These are phyloP conservation scores for Apodemus sylvaticus DNA, from an alignment of 2,113 vertebrate species.

Conservation along the genomic window DNA sequence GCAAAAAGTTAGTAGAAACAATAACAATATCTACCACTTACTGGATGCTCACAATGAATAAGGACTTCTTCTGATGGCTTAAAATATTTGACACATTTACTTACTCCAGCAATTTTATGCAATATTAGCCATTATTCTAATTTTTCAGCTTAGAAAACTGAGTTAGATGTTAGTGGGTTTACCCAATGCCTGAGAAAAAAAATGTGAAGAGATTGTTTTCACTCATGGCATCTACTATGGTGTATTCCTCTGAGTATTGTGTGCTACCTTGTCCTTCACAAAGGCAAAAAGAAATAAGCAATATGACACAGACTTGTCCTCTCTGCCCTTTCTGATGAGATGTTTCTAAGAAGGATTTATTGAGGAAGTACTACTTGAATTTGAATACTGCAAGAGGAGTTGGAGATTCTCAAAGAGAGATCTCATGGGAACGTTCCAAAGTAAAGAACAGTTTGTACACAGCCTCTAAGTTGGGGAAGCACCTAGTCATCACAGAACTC, in stretches of 20 bases:
- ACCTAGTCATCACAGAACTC: background rate
- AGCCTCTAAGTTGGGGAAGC: background rate
- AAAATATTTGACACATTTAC: background rate
- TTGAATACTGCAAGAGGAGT: background rate
- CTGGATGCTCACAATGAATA: background rate
- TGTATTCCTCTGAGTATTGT: background rate
- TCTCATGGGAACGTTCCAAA: background rate
- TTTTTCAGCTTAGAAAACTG: conserved; percentile 2
- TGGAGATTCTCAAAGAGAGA: background rate
- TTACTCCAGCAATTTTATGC: background rate
- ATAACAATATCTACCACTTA: conserved; percentile 1
- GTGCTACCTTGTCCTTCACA: background rate
- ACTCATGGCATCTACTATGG: background rate
- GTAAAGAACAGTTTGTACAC: background rate
- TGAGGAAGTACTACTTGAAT: background rate
- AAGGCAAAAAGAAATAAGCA: background rate
- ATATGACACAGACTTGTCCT: background rate
- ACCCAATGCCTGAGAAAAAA: background rate
- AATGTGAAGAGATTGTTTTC: background rate
- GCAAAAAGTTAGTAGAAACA: conserved; percentile 43
- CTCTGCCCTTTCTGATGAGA: background rate
- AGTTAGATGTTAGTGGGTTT: background rate
- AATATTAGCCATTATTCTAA: background rate
- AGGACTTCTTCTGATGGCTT: background rate
- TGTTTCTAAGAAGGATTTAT: background rate